Base-by-base conservation (phyloP, 2,888 invertebrate genomes). In the Amiota mariae region DNA sequence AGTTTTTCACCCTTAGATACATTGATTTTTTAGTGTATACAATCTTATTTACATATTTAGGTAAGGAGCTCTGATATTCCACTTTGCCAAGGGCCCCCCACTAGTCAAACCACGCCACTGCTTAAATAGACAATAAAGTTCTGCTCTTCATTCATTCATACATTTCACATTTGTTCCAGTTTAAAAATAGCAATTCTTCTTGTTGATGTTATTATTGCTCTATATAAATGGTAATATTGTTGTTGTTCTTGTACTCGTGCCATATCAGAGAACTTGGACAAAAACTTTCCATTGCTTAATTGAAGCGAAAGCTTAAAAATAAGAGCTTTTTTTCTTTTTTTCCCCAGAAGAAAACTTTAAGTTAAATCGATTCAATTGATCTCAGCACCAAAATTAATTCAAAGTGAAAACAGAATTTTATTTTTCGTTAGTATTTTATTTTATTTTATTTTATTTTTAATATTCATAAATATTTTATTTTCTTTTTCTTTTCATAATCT, bases 401-500 rank as follows among this genome's bases (percentile, higher is more conserved):
- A 24, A 24, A 24, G 24, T 24, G 24, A 24, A 24, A 24, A 24
- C 24, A 36, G 36, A 36, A 6, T 36, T 36, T 36, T 6, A 36
- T 36, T 36, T 56, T 56, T 36, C 15, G 54, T 54, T 70, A 56
- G 70, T 56, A 20, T 11, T 56, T 70, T 36, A 84, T 81, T 79
- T 71, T 72, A n/a, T 57, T n/a, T n/a, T n/a, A n/a, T n/a, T 66
- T 64, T 71, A 70, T 61, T 61, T 67, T 71, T 61, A 49, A 74
- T 67, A 61, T 75, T 81, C 79, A 85, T 84, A 85, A 85, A 85
- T 86, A 85, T 80, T 79, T 79, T 36, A 6, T 36, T 36, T 36
- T 36, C 6, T 36, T 36, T 36, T 36, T 36, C 36, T 70, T 81
- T 85, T 77, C 85, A 84, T 68, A 68, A 68, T 51, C 79, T 84